A percentile compares a stretch with the other conserved stretches of the same genome.
These are phyloP conservation scores for Mycteria americana DNA, from an alignment of 2,797 vertebrate species.

Conservation along the genomic window DNA sequence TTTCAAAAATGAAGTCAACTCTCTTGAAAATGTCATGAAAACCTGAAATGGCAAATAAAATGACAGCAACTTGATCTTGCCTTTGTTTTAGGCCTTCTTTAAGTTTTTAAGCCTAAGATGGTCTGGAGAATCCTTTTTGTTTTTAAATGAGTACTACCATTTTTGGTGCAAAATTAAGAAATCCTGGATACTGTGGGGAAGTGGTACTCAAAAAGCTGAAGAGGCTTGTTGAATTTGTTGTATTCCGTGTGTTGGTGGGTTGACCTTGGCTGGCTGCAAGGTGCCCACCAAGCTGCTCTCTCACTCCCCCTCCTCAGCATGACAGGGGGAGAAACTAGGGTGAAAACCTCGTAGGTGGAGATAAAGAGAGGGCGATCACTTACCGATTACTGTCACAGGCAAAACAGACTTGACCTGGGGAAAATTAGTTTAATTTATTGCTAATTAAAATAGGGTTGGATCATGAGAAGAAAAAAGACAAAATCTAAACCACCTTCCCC, in stretches of 20 bases:
- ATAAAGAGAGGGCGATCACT: neutral
- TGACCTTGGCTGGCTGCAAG: neutral
- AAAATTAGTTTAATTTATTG: neutral
- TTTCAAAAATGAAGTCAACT: neutral
- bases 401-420: neutral
- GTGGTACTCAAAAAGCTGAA: neutral
- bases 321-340: neutral
- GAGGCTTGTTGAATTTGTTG: neutral
- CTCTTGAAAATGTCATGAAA: neutral
- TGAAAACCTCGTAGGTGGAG: neutral
- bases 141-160: neutral
- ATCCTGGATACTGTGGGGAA: neutral
- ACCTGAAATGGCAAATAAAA: neutral
- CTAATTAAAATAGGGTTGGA: neutral
- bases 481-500: neutral
- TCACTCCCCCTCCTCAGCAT: neutral
- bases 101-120: neutral
- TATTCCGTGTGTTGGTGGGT: neutral
- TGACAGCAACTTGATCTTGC: neutral
- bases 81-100: neutral
- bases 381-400: fast-evolving
- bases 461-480: neutral
- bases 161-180: neutral
- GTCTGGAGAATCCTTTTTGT: neutral
- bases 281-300: neutral